Evolutionary conservation across 2,113 vertebrate species (phyloP).

Genomic region (Lichenostomus cassidix): DNA sequence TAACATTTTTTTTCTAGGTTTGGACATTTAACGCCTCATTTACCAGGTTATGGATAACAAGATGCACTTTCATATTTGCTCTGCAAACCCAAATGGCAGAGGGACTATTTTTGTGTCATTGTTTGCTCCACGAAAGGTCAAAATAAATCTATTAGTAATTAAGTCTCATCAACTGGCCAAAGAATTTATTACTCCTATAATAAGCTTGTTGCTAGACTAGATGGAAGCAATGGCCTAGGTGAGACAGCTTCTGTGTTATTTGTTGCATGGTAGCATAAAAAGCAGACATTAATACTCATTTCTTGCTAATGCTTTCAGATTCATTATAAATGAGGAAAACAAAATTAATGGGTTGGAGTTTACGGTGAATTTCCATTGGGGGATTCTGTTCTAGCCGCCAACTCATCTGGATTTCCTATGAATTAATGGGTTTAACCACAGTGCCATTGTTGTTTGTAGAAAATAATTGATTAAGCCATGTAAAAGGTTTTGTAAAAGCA

Average conservation of each 20-base stretch:
- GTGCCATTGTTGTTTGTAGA: not conserved
- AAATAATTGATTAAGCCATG: not conserved
- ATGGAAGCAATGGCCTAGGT: not conserved
- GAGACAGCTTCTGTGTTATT: not conserved
- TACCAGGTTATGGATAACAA: not conserved
- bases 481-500: conserved; percentile 31
- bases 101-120: not conserved
- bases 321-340: conserved; percentile 2
- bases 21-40: not conserved
- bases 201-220: not conserved
- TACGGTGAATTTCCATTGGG: not conserved
- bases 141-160: not conserved
- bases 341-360: not conserved
- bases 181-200: not conserved
- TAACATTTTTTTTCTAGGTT: not conserved
- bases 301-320: not conserved
- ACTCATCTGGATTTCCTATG: conserved; percentile 15
- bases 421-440: conserved; percentile 18
- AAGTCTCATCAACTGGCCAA: not conserved
- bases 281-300: not conserved
- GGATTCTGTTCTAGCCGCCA: not conserved
- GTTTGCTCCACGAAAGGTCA: not conserved
- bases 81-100: not conserved
- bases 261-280: not conserved
- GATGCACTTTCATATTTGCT: not conserved